phyloP scores from a whole-genome alignment of 2,797 vertebrate genomes.

The Crypturellus tataupa region DNA sequence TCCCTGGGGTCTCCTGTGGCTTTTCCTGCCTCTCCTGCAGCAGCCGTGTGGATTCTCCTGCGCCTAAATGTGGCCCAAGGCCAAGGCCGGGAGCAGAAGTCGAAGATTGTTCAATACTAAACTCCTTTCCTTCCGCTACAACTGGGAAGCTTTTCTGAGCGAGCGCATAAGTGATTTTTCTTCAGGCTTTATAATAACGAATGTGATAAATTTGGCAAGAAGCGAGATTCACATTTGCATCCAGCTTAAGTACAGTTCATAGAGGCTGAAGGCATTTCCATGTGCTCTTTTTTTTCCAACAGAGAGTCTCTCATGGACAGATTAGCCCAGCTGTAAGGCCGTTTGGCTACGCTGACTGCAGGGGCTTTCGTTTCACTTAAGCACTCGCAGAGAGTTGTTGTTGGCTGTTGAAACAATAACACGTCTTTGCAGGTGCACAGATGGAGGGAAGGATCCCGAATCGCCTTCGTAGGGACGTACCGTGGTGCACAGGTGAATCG shows the following conservation, averaged over 20 bases:
- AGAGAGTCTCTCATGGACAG: not conserved
- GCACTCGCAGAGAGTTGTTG: not conserved
- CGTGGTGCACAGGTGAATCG: conserved; percentile 27
- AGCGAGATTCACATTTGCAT: conserved; percentile 33
- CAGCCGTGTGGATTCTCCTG: not conserved
- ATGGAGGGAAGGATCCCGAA: not conserved
- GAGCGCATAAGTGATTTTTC: conserved; percentile 19
- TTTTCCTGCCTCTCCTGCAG: not conserved
- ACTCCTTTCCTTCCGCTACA: not conserved
- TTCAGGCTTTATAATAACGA: conserved; percentile 16
- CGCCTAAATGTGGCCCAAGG: not conserved
- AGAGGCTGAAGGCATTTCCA: conserved; percentile 45
- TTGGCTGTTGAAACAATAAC: not conserved
- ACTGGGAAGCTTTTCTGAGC: conserved; percentile 8
- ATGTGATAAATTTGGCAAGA: conserved; percentile 53
- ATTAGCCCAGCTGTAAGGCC: not conserved
- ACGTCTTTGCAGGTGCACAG: not conserved
- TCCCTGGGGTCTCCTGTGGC: not conserved
- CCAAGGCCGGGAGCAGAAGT: conserved; percentile 8
- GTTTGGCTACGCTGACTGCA: not conserved
- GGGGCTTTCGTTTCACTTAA: not conserved
- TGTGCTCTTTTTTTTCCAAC: conserved; percentile 10
- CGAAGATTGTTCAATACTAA: not conserved
- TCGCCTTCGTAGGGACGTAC: not conserved
- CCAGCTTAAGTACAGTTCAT: conserved; percentile 30